phyloP scores from a whole-genome alignment of 1,140 invertebrate species.

The Drosophila nikananu region DNA sequence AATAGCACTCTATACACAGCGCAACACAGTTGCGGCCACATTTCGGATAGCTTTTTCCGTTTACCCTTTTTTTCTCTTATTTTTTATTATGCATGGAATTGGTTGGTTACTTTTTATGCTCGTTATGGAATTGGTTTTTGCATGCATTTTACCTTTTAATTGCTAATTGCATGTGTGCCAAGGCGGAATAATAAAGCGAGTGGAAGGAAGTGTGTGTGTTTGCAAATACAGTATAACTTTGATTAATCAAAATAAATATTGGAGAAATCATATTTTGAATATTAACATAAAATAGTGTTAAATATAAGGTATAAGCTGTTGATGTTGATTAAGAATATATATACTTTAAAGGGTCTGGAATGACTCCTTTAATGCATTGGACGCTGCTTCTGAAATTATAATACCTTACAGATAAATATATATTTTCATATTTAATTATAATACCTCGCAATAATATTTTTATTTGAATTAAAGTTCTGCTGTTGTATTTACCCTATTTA shows the following conservation, averaged over 20 bases:
- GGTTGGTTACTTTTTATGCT: slow-evolving; percentile 65
- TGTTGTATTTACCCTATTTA: not conserved
- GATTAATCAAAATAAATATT: not conserved
- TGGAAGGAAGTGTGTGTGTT: slow-evolving; percentile 11
- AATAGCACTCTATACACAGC: slow-evolving; percentile 33
- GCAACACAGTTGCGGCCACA: slow-evolving; percentile 10
- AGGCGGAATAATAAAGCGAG: slow-evolving; percentile 13
- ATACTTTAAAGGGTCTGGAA: no score
- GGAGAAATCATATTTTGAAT: not conserved
- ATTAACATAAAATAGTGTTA: no score
- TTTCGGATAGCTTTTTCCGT: slow-evolving; percentile 2
- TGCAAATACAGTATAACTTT: not conserved
- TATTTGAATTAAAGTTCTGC: not conserved
- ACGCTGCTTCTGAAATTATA: no score
- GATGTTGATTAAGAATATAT: no score
- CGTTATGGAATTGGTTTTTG: slow-evolving; percentile 62
- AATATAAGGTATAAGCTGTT: no score
- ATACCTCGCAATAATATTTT: not conserved
- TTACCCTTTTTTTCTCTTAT: slow-evolving; percentile 10
- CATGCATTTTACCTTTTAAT: slow-evolving; percentile 64
- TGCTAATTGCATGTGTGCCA: slow-evolving; percentile 39
- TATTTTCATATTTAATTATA: no score
- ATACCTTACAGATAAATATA: no score
- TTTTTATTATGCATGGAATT: slow-evolving; percentile 40
- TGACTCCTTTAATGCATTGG: no score